Conservation (phyloP, 2,888 invertebrate genomes). For the Notodonta ziczac region DNA sequence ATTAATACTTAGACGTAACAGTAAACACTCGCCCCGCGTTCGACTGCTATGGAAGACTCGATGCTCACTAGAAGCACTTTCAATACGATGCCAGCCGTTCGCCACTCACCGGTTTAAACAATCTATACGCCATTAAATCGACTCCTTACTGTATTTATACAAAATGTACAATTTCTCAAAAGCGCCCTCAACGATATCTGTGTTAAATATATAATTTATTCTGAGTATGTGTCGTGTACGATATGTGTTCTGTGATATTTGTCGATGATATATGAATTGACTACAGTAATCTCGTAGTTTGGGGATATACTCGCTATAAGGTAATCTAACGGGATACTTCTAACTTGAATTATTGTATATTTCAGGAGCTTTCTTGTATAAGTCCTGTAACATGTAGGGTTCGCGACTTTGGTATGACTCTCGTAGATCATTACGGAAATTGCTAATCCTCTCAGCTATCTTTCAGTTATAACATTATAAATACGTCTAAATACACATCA, state of each 20-base stretch:
- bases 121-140: slow-evolving; percentile 73
- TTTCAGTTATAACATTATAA: not conserved
- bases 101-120: slow-evolving; percentile 70
- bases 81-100: slow-evolving; percentile 77
- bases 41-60: slow-evolving; percentile 84
- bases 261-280: slow-evolving; percentile 43
- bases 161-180: slow-evolving; percentile 82
- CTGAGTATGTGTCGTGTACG: slow-evolving; percentile 58
- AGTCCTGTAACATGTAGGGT: not conserved
- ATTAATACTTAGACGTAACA: slow-evolving; percentile 82
- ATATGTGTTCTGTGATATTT: slow-evolving; percentile 48
- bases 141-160: slow-evolving; percentile 82
- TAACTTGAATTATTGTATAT: not conserved
- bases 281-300: slow-evolving; percentile 51
- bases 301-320: too few relatives aligned
- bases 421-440: not conserved
- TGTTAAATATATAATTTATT: slow-evolving; percentile 28
- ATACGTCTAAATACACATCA: slow-evolving; percentile 10
- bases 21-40: slow-evolving; percentile 72
- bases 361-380: slow-evolving; percentile 1
- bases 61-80: slow-evolving; percentile 82
- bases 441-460: not conserved
- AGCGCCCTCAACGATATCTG: slow-evolving; percentile 60
- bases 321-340: not conserved
- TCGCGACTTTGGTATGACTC: not conserved